Conservation (phyloP, 2,888 invertebrate genomes). For the Tipula helvola region DNA sequence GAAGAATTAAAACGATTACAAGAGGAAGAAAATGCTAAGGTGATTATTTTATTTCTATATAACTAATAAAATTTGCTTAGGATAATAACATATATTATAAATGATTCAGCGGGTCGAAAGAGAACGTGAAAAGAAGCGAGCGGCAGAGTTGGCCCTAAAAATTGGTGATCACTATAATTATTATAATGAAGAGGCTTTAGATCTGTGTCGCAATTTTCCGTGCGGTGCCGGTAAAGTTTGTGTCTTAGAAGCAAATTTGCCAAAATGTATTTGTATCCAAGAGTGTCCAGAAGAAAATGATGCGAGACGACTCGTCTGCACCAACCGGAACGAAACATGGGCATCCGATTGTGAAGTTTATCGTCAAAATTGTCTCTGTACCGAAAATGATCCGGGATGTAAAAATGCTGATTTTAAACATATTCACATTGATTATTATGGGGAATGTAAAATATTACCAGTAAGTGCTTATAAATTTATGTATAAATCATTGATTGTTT, state of each 20-base stretch:
- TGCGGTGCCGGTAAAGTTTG: slow-evolving; percentile 91
- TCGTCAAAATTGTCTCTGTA: slow-evolving; percentile 85
- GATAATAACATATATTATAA: not conserved
- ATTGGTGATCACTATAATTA: slow-evolving; percentile 11
- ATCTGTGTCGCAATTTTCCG: slow-evolving; percentile 77
- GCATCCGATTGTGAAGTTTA: slow-evolving; percentile 88
- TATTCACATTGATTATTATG: slow-evolving; percentile 90
- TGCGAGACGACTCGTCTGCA: slow-evolving; percentile 61
- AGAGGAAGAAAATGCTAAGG: slow-evolving; percentile 28
- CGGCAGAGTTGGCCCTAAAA: slow-evolving; percentile 29
- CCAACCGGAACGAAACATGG: slow-evolving; percentile 92
- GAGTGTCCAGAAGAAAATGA: slow-evolving; percentile 74
- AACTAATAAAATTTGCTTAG: not conserved
- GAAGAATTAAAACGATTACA: slow-evolving; percentile 20
- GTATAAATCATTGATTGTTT: not conserved
- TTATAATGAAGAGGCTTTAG: slow-evolving; percentile 28
- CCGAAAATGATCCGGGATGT: slow-evolving; percentile 60
- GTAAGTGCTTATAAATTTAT: slow-evolving; percentile 35
- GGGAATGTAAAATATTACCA: slow-evolving; percentile 67
- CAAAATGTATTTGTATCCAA: slow-evolving; percentile 80
- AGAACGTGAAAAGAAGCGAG: slow-evolving; percentile 31
- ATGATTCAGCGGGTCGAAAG: slow-evolving; percentile 26
- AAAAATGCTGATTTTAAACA: slow-evolving; percentile 63
- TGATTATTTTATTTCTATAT: slow-evolving; percentile 11
- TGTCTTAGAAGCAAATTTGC: slow-evolving; percentile 57